Conservation (phyloP, 2,113 vertebrate genomes). For the Hippocampus guttulatus region DNA sequence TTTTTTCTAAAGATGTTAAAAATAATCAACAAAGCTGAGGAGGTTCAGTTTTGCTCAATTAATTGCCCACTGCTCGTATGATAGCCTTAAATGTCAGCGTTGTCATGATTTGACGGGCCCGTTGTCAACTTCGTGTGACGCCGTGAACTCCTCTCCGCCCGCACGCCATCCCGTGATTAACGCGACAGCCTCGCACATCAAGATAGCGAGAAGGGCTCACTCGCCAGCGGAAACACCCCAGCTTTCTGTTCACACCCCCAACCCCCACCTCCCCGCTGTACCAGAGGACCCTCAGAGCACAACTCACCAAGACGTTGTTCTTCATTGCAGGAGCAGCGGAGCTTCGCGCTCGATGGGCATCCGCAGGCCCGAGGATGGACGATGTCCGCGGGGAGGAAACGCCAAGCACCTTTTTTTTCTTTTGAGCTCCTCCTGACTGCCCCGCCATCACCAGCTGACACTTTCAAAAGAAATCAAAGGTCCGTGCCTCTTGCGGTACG, state of each 20-base stretch:
- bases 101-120: not conserved
- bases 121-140: slow-evolving; percentile 16
- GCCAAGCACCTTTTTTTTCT: slow-evolving; percentile 37
- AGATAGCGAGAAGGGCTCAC: slow-evolving; percentile 54
- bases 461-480: slow-evolving; percentile 25
- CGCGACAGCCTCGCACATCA: slow-evolving; percentile 37
- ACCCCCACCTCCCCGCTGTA: slow-evolving; percentile 16
- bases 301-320: slow-evolving; percentile 49
- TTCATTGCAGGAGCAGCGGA: slow-evolving; percentile 62
- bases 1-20: too few relatives aligned
- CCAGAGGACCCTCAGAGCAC: slow-evolving; percentile 33
- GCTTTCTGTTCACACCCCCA: slow-evolving; percentile 18
- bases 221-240: slow-evolving; percentile 27
- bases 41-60: too few relatives aligned
- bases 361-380: slow-evolving; percentile 23
- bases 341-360: slow-evolving; percentile 38
- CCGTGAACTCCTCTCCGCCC: slow-evolving; percentile 35
- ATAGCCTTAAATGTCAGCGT: slow-evolving; percentile 7
- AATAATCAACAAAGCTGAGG: too few relatives aligned
- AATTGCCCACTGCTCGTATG: not conserved
- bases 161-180: slow-evolving; percentile 54
- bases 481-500: not conserved
- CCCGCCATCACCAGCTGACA: slow-evolving; percentile 4
- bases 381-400: slow-evolving; percentile 18
- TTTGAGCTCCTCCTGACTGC: slow-evolving; percentile 22